Conservation (phyloP, 2,113 vertebrate genomes). For the Notarius lentiginosus region DNA sequence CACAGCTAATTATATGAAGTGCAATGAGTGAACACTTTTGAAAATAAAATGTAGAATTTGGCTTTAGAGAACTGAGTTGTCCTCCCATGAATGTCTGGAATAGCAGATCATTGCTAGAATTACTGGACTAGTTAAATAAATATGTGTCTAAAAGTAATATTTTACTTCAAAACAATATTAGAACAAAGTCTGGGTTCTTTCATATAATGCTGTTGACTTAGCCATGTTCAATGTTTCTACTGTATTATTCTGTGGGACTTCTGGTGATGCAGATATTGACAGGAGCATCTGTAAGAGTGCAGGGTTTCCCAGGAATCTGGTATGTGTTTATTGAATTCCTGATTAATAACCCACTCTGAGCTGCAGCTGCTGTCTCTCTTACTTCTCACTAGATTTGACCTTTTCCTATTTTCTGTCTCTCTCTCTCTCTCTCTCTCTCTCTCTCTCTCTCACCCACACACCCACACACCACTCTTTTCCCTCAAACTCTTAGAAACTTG, state of each 20-base stretch:
- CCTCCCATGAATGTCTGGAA: not conserved
- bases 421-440: not conserved
- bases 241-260: conserved; percentile 8
- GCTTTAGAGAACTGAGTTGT: not conserved
- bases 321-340: conserved; percentile 54
- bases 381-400: conserved; percentile 10
- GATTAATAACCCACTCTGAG: conserved; percentile 43
- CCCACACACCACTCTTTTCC: not conserved
- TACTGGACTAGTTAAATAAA: not conserved
- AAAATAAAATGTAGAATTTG: not conserved
- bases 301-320: conserved; percentile 50
- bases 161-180: not conserved
- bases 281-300: conserved; percentile 46
- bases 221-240: not conserved
- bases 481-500: no score
- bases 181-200: not conserved
- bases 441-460: not conserved
- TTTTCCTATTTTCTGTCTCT: conserved; percentile 13
- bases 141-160: not conserved
- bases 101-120: not conserved
- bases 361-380: conserved; percentile 47
- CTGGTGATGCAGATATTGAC: conserved; percentile 35
- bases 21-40: not conserved
- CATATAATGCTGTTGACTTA: not conserved
- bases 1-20: not conserved